Percentiles rank a stretch among this genome's conserved stretches.
phyloP scores from a whole-genome alignment of 2,888 invertebrate genomes.

The Meandrusa payeni region DNA sequence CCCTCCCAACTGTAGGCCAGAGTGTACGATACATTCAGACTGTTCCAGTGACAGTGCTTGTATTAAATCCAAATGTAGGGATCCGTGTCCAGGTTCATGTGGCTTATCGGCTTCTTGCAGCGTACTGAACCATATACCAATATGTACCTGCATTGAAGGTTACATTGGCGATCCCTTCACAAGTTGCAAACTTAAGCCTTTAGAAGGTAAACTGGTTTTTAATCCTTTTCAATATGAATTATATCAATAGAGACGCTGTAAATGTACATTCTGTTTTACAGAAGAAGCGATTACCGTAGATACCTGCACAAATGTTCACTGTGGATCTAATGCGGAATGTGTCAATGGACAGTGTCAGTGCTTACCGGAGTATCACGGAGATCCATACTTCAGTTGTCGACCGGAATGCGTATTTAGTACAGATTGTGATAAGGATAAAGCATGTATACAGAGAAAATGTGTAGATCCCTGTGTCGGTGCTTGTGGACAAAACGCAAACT shows the following conservation, averaged over 20 bases:
- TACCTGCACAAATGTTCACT: conserved; percentile 86
- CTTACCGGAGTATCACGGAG: conserved; percentile 86
- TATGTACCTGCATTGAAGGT: conserved; percentile 86
- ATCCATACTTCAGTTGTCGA: conserved; percentile 87
- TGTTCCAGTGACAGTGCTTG: conserved; percentile 88
- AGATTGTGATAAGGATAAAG: conserved; percentile 84
- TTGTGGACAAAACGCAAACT: conserved; percentile 83
- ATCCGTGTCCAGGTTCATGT: conserved; percentile 90
- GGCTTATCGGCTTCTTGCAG: conserved; percentile 82
- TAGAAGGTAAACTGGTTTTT: conserved; percentile 79
- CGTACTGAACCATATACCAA: conserved; percentile 87
- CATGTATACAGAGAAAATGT: conserved; percentile 89
- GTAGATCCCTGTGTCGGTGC: conserved; percentile 86
- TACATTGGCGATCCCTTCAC: conserved; percentile 89
- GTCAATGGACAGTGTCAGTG: conserved; percentile 86
- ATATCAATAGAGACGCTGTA: no score
- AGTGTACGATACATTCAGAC: conserved; percentile 86
- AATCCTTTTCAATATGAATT: no score
- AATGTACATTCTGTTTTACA: conserved; percentile 34
- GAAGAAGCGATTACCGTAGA: conserved; percentile 66
- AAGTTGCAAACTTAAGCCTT: conserved; percentile 74
- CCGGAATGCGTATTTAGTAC: conserved; percentile 90
- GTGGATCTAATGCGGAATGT: conserved; percentile 85
- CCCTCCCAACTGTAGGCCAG: conserved; percentile 86
- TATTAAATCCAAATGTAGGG: conserved; percentile 86